Base-by-base conservation (phyloP, 2,113 vertebrate genomes). In the Felis chaus region DNA sequence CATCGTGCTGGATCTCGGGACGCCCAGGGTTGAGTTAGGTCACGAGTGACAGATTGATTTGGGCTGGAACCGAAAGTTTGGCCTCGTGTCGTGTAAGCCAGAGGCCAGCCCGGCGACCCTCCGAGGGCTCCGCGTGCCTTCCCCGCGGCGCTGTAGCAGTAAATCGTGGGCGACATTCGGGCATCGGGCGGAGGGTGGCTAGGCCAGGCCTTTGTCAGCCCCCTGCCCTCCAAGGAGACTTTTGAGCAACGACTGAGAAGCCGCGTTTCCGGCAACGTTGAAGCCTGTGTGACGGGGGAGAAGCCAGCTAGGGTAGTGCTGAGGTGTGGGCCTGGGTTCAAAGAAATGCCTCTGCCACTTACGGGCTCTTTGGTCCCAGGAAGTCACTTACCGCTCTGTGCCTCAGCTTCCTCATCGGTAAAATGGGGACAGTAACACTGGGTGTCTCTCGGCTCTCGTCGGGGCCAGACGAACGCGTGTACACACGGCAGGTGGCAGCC, bases 351-450 rank as follows among this genome's bases (percentile, higher is more conserved):
- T 79, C 66, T 61, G 41, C 36, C 65, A 5, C 68, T 87, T 15
- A 5, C 41, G 71, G 7, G 41, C 41, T 73, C 11, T 29, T 55
- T 36, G 36, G 36, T 66, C 33, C 41, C 19, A 10, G 50, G 33
- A 82, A 86, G 80, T 78, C 57, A 9, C 33, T 80, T 68, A 36
- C 55, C 0, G 1, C 15, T 25, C 53, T 7, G 11, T 33, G 45
- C 39, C 82, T 97, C 80, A 31, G 89, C 91, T 79, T 96, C 33
- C 48, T 66, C n/a, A 18, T 39, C 89, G 93, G 7, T 80, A 31
- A 74, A 84, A 66, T 55, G 66, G 45, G 55, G 4, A 18, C 39
- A 7, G 19, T n/a, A 21, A 16, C 1, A 15, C 8, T 3, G 3
- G 71, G 39, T 36, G 1, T 11, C 29, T 55, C 25, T 33, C 21